A percentile compares a stretch with the other conserved stretches of the same genome.
phyloP scores from a whole-genome alignment of 2,888 invertebrate genomes.

The Agrotis exclamationis region DNA sequence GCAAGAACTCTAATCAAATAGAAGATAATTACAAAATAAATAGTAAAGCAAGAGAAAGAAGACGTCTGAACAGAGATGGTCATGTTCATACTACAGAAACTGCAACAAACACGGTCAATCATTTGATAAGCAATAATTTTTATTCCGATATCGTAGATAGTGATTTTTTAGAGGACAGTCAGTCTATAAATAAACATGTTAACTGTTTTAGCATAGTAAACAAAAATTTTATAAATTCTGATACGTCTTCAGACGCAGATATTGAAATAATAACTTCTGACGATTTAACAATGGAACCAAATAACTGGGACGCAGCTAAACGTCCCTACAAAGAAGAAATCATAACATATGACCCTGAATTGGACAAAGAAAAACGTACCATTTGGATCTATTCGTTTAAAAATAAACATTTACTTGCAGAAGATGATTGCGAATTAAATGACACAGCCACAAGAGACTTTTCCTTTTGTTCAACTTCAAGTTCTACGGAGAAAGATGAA shows the following conservation, averaged over 20 bases:
- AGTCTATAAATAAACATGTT: slow-evolving; percentile 65
- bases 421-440: slow-evolving; percentile 71
- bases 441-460: slow-evolving; percentile 71
- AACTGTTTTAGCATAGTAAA: slow-evolving; percentile 79
- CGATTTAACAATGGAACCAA: slow-evolving; percentile 43
- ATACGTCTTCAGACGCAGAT: slow-evolving; percentile 73
- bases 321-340: slow-evolving; percentile 67
- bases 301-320: slow-evolving; percentile 60
- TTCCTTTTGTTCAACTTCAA: slow-evolving; percentile 67
- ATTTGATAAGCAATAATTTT: slow-evolving; percentile 26
- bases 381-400: slow-evolving; percentile 85
- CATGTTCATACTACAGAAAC: slow-evolving; percentile 23
- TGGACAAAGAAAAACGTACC: slow-evolving; percentile 73
- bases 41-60: slow-evolving; percentile 71
- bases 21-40: slow-evolving; percentile 70
- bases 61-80: slow-evolving; percentile 63
- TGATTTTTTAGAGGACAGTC: slow-evolving; percentile 35
- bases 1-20: slow-evolving; percentile 56
- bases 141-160: slow-evolving; percentile 37
- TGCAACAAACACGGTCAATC: slow-evolving; percentile 32
- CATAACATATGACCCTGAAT: slow-evolving; percentile 66
- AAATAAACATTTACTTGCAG: slow-evolving; percentile 77
- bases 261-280: slow-evolving; percentile 62
- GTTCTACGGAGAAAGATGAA: slow-evolving; percentile 67
- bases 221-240: slow-evolving; percentile 71